Percentiles rank a stretch among this genome's conserved stretches.
phyloP scores from a whole-genome alignment of 1,140 invertebrate genomes.

The Euglossa dilemma region DNA sequence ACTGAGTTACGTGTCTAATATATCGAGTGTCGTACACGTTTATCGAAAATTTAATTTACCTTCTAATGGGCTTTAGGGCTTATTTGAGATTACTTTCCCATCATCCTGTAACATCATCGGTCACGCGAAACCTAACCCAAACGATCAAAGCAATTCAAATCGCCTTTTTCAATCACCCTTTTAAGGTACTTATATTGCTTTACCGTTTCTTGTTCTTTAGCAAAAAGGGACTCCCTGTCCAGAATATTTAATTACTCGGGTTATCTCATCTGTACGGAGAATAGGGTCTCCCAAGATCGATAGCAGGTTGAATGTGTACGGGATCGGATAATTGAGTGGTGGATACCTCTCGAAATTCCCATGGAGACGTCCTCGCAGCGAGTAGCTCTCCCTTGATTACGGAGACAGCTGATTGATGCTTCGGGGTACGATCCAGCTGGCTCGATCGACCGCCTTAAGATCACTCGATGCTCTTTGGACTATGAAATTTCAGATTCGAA shows the following conservation, averaged over 20 bases:
- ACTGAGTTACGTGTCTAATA: no score
- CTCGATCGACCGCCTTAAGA: conserved; percentile 59
- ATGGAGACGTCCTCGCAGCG: conserved; percentile 64
- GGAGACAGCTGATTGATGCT: conserved; percentile 66
- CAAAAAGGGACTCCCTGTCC: background rate
- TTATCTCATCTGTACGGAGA: background rate
- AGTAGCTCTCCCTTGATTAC: conserved; percentile 66
- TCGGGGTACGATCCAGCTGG: conserved; percentile 46
- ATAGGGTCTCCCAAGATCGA: conserved; percentile 47
- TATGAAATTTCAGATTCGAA: conserved; percentile 63
- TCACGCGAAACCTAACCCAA: no score
- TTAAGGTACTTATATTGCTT: background rate
- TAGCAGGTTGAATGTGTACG: conserved; percentile 62
- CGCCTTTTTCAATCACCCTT: background rate
- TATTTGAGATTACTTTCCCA: no score
- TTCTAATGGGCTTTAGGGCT: no score
- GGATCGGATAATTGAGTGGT: conserved; percentile 65
- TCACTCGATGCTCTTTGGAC: conserved; percentile 62
- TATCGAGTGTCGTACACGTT: no score
- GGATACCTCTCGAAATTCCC: conserved; percentile 70
- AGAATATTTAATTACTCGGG: conserved; percentile 20
- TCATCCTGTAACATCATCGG: no score
- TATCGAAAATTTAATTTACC: no score
- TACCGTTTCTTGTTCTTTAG: background rate
- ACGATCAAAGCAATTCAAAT: background rate